Percentiles rank a stretch among this genome's conserved stretches.
Evolutionary conservation across 2,113 vertebrate genomes (phyloP).

Genomic region (Larimichthys crocea): DNA sequence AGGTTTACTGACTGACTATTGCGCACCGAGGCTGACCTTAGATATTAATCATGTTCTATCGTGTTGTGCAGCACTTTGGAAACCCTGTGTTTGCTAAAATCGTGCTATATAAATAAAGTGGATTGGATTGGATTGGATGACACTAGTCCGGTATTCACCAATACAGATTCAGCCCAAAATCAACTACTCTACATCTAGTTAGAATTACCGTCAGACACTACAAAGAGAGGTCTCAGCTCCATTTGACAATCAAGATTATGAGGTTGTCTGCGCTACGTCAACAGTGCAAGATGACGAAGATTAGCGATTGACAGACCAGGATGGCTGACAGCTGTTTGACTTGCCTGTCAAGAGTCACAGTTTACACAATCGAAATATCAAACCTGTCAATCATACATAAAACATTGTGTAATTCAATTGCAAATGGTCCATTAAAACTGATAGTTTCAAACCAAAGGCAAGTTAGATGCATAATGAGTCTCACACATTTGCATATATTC

Average conservation of each 20-base stretch:
- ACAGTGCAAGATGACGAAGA: constrained; percentile 29
- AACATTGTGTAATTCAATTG: constrained; percentile 61
- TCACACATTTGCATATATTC: constrained; percentile 73
- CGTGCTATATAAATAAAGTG: too few species aligned
- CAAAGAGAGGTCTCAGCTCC: constrained; percentile 5
- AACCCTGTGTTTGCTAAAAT: too few species aligned
- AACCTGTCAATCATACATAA: constrained; percentile 72
- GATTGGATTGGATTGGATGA: not conserved
- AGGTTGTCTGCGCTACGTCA: constrained; percentile 37
- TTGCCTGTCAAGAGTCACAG: constrained; percentile 56
- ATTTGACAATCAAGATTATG: constrained; percentile 24
- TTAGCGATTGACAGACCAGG: constrained; percentile 46
- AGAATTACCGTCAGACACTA: constrained; percentile 2
- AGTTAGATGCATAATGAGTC: constrained; percentile 58
- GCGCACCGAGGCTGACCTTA: constrained; percentile 12
- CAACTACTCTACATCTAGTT: not conserved
- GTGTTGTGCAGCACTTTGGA: too few species aligned
- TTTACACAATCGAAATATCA: constrained; percentile 73
- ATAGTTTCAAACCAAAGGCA: constrained; percentile 60
- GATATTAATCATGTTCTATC: constrained; percentile 22
- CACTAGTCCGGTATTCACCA: not conserved
- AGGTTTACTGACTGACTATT: constrained; percentile 30
- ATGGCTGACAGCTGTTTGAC: constrained; percentile 61
- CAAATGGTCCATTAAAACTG: constrained; percentile 70
- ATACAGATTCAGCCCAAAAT: not conserved